These are phyloP conservation scores for Agrotis puta DNA, from an alignment of 2,888 invertebrate genomes.

Conservation along the genomic window DNA sequence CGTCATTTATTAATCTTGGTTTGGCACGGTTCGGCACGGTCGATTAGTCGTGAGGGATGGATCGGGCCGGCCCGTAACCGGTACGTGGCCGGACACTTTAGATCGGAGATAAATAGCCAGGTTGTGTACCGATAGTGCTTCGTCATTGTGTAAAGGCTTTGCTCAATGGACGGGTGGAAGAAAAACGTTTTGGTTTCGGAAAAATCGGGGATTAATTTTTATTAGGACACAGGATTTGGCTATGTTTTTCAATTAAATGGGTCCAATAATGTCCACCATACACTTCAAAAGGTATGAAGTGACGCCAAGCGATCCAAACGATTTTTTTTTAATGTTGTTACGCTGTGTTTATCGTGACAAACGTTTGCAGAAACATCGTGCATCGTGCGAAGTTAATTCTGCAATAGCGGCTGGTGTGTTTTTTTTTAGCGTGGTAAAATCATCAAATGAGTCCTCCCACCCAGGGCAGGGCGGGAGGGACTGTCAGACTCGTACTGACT, in stretches of 20 bases:
- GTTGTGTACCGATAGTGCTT: constrained; percentile 61
- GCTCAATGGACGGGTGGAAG: constrained; percentile 37
- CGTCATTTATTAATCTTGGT: constrained; percentile 88
- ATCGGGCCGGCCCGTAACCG: constrained; percentile 65
- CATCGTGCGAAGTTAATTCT: too few relatives aligned
- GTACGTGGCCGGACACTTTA: constrained; percentile 66
- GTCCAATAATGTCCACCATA: background rate
- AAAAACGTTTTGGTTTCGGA: constrained; percentile 1
- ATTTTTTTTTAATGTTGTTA: too few relatives aligned
- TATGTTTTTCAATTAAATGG: background rate
- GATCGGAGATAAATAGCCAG: constrained; percentile 69
- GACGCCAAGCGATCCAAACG: too few relatives aligned
- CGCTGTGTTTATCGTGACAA: too few relatives aligned
- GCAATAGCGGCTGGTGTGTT: too few relatives aligned
- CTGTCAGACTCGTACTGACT: too few relatives aligned
- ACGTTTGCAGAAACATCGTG: too few relatives aligned
- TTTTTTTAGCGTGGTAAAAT: too few relatives aligned
- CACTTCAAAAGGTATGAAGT: too few relatives aligned
- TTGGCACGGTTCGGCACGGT: constrained; percentile 71
- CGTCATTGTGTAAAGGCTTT: constrained; percentile 62
- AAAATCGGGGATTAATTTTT: background rate
- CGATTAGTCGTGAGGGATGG: constrained; percentile 86
- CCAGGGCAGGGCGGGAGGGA: too few relatives aligned
- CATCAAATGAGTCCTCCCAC: too few relatives aligned
- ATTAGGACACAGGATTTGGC: background rate